Conservation (phyloP, 2,797 vertebrate species). For the Rhinella marina region DNA sequence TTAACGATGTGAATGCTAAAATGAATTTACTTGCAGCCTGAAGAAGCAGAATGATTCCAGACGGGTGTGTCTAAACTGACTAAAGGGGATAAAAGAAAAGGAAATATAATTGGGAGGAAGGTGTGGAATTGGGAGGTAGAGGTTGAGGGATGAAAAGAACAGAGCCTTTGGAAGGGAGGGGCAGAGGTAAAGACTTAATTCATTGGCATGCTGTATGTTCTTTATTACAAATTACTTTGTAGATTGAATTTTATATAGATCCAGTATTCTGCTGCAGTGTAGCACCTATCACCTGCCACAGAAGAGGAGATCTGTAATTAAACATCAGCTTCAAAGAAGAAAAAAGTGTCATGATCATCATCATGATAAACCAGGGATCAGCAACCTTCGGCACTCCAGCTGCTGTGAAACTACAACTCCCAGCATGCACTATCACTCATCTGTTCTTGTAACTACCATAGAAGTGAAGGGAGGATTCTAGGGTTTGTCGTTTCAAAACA, state of each 20-base stretch:
- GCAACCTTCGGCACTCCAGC: no score
- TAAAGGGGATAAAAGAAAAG: constrained; percentile 60
- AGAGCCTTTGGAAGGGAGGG: constrained; percentile 53
- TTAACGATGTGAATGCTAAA: constrained; percentile 31
- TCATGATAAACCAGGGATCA: not conserved
- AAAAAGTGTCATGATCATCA: not conserved
- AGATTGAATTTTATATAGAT: constrained; percentile 30
- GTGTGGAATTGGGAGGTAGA: constrained; percentile 57
- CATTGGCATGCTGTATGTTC: constrained; percentile 40
- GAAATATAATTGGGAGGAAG: constrained; percentile 58
- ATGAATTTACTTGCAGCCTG: constrained; percentile 31
- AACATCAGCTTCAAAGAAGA: not conserved
- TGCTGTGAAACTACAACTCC: no score
- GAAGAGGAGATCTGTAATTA: not conserved
- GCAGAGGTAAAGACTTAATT: constrained; percentile 43
- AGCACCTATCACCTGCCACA: not conserved
- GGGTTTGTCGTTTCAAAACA: no score
- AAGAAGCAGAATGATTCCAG: constrained; percentile 36
- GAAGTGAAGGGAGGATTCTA: no score
- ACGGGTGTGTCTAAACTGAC: constrained; percentile 60
- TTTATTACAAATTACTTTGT: constrained; percentile 50
- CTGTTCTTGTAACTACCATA: no score
- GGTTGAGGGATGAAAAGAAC: constrained; percentile 48
- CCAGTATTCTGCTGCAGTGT: not conserved
- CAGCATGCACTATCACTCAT: no score